A percentile compares a stretch with the other conserved stretches of the same genome.
Evolutionary conservation across 2,888 invertebrate species (phyloP).

Genomic region (Lysandra bellargus): DNA sequence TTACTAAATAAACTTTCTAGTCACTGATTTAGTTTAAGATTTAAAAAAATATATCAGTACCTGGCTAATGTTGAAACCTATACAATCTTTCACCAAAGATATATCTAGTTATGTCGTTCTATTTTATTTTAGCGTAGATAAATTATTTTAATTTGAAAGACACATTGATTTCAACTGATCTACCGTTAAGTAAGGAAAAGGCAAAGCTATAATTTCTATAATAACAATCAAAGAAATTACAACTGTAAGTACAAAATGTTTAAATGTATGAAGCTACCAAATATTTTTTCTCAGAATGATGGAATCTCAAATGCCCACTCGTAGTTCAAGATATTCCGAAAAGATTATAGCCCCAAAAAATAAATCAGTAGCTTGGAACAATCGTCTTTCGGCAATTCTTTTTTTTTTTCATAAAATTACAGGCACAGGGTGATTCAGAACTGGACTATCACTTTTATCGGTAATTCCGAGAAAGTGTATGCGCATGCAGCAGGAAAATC

Average conservation of each 20-base stretch:
- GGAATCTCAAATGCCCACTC: not conserved
- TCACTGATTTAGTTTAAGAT: no score
- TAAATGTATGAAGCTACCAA: not conserved
- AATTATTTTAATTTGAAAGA: no score
- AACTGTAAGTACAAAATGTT: not conserved
- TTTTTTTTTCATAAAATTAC: slow-evolving; percentile 17
- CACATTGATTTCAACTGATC: not conserved
- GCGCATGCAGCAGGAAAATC: slow-evolving; percentile 24
- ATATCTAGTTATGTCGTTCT: no score
- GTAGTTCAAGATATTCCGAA: not conserved
- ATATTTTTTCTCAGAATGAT: not conserved
- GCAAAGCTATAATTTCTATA: no score
- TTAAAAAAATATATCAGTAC: no score
- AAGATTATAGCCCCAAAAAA: not conserved
- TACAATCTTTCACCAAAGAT: no score
- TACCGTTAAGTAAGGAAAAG: not conserved
- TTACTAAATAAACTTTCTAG: not conserved
- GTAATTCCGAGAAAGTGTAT: slow-evolving; percentile 26
- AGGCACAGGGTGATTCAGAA: slow-evolving; percentile 18
- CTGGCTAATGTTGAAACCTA: no score
- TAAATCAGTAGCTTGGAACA: slow-evolving; percentile 14
- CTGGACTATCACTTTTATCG: slow-evolving; percentile 28
- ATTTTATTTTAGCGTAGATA: no score
- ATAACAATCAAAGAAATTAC: not conserved
- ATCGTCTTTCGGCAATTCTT: not conserved